These are phyloP conservation scores for Anomalospiza imberbis DNA, from an alignment of 2,797 vertebrate genomes.

Conservation along the genomic window DNA sequence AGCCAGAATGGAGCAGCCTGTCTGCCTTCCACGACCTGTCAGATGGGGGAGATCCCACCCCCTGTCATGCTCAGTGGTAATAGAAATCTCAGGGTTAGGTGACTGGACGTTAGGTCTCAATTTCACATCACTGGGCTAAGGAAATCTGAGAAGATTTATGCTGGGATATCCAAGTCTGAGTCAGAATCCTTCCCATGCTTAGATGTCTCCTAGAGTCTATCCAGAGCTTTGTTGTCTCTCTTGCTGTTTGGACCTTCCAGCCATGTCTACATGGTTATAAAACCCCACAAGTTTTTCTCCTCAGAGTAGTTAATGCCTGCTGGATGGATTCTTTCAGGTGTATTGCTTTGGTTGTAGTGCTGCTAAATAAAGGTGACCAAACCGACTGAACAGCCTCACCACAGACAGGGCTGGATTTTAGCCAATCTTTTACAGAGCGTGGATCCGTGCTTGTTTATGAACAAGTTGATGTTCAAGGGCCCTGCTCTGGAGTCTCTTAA, in stretches of 20 bases:
- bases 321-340: neutral
- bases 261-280: neutral
- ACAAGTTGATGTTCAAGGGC: neutral
- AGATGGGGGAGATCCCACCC: neutral
- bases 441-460: neutral
- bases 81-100: neutral
- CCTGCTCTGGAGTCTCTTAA: neutral
- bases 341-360: neutral
- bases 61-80: neutral
- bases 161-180: neutral
- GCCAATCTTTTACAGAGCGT: neutral
- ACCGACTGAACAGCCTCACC: neutral
- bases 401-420: neutral
- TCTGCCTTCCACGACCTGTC: neutral
- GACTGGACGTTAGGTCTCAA: neutral
- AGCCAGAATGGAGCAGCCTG: neutral
- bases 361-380: neutral
- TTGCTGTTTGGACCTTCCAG: neutral
- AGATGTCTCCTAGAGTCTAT: neutral
- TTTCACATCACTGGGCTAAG: neutral
- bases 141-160: neutral
- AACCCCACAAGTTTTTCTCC: neutral
- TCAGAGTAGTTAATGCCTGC: neutral
- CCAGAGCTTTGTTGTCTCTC: neutral
- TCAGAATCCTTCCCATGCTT: neutral